Conservation (phyloP, 2,888 invertebrate genomes). For the Melieria picta region DNA sequence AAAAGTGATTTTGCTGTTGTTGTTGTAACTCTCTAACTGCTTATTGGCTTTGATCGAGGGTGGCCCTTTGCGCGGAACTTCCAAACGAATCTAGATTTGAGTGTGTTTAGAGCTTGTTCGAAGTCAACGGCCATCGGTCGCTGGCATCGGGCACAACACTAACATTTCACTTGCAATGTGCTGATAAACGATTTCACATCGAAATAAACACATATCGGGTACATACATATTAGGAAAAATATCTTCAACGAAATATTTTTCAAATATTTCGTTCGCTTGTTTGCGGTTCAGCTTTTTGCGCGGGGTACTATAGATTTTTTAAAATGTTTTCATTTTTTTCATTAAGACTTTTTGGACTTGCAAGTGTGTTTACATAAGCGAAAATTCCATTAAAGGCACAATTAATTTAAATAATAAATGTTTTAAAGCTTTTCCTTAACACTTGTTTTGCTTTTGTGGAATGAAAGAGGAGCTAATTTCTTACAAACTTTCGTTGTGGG, state of each 20-base stretch:
- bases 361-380: slow-evolving; percentile 3
- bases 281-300: not conserved
- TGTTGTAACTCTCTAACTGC: no score
- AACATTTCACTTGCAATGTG: no score
- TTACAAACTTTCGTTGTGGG: slow-evolving; percentile 42
- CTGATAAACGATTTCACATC: not conserved
- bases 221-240: slow-evolving; percentile 24
- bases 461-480: slow-evolving; percentile 35
- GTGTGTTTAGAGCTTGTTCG: no score
- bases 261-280: slow-evolving; percentile 54
- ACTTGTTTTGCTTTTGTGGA: no score
- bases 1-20: no score
- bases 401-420: slow-evolving; percentile 38
- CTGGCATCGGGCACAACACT: no score
- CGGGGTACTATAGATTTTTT: not conserved
- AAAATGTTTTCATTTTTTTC: not conserved
- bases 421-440: slow-evolving; percentile 22
- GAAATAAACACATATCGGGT: slow-evolving; percentile 12
- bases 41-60: no score
- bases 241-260: slow-evolving; percentile 54
- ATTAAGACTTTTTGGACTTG: slow-evolving; percentile 13
- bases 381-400: slow-evolving; percentile 48
- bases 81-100: no score
- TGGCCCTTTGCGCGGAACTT: no score
- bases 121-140: no score